A percentile compares a stretch with the other conserved stretches of the same genome.
These are phyloP conservation scores for Planococcus citri DNA, from an alignment of 1,140 invertebrate species.

Conservation along the genomic window DNA sequence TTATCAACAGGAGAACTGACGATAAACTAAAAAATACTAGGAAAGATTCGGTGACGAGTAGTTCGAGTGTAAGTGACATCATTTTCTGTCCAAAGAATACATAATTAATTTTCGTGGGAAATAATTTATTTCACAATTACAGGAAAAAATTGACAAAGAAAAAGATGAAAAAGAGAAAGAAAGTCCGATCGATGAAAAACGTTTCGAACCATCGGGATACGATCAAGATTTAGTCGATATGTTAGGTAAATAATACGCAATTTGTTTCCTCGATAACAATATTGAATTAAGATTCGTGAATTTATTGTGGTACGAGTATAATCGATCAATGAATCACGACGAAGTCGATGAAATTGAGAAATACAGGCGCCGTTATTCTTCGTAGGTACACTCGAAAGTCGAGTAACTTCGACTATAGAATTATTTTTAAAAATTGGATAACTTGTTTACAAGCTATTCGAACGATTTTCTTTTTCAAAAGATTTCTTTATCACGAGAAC, in stretches of 20 bases:
- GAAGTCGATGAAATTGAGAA: too few relatives aligned
- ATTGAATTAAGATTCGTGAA: neutral
- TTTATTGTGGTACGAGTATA: too few relatives aligned
- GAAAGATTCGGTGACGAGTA: conserved; percentile 31
- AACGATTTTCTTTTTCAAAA: too few relatives aligned
- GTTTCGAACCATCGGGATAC: conserved; percentile 80
- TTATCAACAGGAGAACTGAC: conserved; percentile 39
- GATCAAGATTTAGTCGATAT: conserved; percentile 91
- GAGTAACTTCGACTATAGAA: too few relatives aligned
- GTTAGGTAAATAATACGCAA: conserved; percentile 45
- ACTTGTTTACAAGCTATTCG: too few relatives aligned
- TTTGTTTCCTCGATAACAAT: conserved; percentile 14
- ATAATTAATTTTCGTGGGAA: too few relatives aligned
- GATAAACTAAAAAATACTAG: conserved; percentile 41
- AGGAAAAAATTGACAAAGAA: conserved; percentile 47
- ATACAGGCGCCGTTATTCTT: too few relatives aligned
- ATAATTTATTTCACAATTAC: neutral
- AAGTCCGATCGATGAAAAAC: conserved; percentile 50
- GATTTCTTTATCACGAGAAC: too few relatives aligned
- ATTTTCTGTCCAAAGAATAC: neutral
- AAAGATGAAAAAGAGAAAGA: conserved; percentile 50
- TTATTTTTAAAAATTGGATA: too few relatives aligned
- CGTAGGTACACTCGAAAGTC: too few relatives aligned
- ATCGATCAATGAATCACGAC: too few relatives aligned
- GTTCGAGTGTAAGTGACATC: neutral